Percentiles rank a stretch among this genome's conserved stretches.
These are phyloP conservation scores for Pipistrellus pipistrellus DNA, from an alignment of 2,797 vertebrate species.

Conservation along the genomic window DNA sequence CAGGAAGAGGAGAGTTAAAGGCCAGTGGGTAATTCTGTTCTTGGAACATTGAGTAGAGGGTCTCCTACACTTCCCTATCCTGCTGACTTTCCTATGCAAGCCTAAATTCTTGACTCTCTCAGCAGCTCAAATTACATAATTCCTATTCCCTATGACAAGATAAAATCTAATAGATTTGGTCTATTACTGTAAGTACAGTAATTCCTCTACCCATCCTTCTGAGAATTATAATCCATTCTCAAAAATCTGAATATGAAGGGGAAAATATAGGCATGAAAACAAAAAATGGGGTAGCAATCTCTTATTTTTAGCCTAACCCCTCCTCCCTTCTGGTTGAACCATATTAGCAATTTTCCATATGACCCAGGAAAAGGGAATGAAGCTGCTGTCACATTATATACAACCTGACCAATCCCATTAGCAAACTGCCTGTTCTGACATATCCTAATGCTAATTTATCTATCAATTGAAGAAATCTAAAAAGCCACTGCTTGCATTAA, in stretches of 20 bases:
- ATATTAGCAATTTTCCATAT: slow-evolving; percentile 26
- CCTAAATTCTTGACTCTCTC: neutral
- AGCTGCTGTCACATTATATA: neutral
- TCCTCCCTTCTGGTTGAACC: neutral
- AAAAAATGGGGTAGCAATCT: neutral
- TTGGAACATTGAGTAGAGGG: neutral
- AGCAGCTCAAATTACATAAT: neutral
- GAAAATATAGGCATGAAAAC: neutral
- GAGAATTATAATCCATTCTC: slow-evolving; percentile 55
- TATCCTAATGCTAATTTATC: neutral
- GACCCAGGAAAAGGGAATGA: neutral
- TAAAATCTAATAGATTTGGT: neutral
- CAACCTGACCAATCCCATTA: neutral
- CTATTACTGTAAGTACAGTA: neutral
- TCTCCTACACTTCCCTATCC: neutral
- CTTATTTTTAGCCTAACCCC: neutral
- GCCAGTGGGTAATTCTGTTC: neutral
- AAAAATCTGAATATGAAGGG: neutral
- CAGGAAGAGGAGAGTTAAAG: neutral
- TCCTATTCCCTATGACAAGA: neutral
- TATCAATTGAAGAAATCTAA: neutral
- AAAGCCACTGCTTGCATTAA: slow-evolving; percentile 9
- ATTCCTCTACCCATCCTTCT: neutral
- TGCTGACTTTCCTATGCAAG: neutral
- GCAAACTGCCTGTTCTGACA: slow-evolving; percentile 2